phyloP scores from a whole-genome alignment of 2,797 vertebrate genomes.

The Acanthopagrus latus region DNA sequence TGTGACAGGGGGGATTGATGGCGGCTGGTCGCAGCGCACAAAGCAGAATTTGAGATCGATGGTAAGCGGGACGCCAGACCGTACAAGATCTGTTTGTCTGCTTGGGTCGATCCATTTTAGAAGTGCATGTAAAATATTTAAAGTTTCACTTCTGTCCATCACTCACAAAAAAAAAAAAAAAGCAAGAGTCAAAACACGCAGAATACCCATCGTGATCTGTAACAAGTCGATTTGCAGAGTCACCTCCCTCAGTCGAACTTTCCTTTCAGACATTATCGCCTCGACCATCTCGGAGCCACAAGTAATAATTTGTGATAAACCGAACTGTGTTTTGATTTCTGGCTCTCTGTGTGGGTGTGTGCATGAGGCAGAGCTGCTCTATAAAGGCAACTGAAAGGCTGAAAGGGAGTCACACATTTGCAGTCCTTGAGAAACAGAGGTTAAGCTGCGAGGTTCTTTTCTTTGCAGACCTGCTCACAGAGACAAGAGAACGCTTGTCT shows the following conservation, averaged over 20 bases:
- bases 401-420: slow-evolving; percentile 38
- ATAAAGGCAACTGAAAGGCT: slow-evolving; percentile 5
- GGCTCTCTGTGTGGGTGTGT: not conserved
- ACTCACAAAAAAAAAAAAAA: no score
- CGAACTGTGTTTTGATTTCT: slow-evolving; percentile 1
- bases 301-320: not conserved
- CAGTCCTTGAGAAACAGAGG: slow-evolving; percentile 52
- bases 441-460: slow-evolving; percentile 40
- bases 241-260: not conserved
- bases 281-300: not conserved
- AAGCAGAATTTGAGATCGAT: slow-evolving; percentile 6
- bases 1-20: slow-evolving; percentile 36
- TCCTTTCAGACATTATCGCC: not conserved
- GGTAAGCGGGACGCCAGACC: not conserved
- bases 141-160: not conserved
- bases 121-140: not conserved
- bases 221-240: not conserved
- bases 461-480: not conserved
- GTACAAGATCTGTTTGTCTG: not conserved
- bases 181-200: no score
- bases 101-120: not conserved
- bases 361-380: not conserved
- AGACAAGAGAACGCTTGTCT: slow-evolving; percentile 19
- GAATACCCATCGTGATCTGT: no score
- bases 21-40: not conserved